Evolutionary conservation across 2,888 invertebrate species (phyloP).

Genomic region (Heliconius erato): DNA sequence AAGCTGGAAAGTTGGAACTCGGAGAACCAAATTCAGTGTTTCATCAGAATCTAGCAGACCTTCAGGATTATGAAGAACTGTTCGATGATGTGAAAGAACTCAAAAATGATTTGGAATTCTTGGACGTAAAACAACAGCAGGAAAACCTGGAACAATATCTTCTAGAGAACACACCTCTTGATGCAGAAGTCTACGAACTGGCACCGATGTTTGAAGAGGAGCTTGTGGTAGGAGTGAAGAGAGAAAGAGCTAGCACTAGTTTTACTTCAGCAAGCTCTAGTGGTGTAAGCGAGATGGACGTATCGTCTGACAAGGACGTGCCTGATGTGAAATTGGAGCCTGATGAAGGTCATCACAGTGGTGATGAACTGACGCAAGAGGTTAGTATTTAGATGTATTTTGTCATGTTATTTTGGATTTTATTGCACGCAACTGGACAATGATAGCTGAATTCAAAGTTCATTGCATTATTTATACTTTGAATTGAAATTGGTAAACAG

Average conservation of each 20-base stretch:
- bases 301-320: slow-evolving; percentile 65
- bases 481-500: slow-evolving; percentile 21
- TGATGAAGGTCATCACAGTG: slow-evolving; percentile 80
- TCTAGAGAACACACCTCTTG: slow-evolving; percentile 78
- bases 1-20: slow-evolving; percentile 70
- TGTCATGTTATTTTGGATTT: neutral
- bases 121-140: slow-evolving; percentile 76
- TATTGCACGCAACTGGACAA: neutral
- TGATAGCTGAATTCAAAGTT: slow-evolving; percentile 18
- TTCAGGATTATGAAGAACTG: slow-evolving; percentile 83
- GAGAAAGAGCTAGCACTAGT: slow-evolving; percentile 82
- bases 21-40: slow-evolving; percentile 80
- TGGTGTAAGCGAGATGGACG: slow-evolving; percentile 82
- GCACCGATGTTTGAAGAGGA: slow-evolving; percentile 80
- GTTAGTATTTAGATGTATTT: slow-evolving; percentile 62
- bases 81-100: slow-evolving; percentile 74
- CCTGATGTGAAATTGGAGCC: slow-evolving; percentile 77
- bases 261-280: slow-evolving; percentile 82
- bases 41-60: slow-evolving; percentile 86
- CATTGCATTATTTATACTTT: slow-evolving; percentile 13
- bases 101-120: slow-evolving; percentile 74
- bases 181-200: slow-evolving; percentile 72
- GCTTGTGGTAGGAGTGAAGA: slow-evolving; percentile 74
- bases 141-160: slow-evolving; percentile 77
- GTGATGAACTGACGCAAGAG: slow-evolving; percentile 84